phyloP scores from a whole-genome alignment of 2,797 vertebrate species.

The Podarcis siculus region DNA sequence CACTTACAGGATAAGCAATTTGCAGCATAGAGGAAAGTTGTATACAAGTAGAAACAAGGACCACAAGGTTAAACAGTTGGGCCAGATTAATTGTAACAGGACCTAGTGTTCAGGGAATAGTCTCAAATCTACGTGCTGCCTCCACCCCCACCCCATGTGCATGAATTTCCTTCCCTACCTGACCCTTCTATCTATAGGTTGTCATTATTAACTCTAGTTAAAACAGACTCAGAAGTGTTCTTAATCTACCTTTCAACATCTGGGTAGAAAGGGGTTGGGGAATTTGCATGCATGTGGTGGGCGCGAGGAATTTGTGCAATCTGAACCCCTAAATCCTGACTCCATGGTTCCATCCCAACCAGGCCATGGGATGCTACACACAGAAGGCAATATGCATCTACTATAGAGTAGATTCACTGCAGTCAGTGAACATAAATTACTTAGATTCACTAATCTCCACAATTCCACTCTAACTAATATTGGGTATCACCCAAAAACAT shows the following conservation, averaged over 20 bases:
- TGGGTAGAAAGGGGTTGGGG: neutral
- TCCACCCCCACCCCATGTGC: neutral
- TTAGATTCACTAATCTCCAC: neutral
- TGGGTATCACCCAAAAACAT: neutral
- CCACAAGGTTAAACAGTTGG: neutral
- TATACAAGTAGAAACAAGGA: neutral
- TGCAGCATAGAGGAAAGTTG: neutral
- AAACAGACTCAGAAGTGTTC: neutral
- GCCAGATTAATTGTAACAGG: too few relatives aligned
- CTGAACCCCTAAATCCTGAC: neutral
- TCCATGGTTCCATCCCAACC: neutral
- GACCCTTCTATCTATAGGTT: neutral
- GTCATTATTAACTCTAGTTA: neutral
- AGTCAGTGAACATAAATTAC: too few relatives aligned
- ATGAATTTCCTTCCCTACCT: neutral
- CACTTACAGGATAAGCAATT: neutral
- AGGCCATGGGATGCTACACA: neutral
- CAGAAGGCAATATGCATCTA: too few relatives aligned
- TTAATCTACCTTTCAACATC: neutral
- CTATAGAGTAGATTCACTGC: too few relatives aligned
- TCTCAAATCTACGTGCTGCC: neutral
- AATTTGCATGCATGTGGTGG: neutral
- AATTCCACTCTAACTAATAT: too few relatives aligned
- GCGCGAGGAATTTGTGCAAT: neutral
- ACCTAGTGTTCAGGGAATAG: too few relatives aligned